A percentile compares a stretch with the other conserved stretches of the same genome.
phyloP scores from a whole-genome alignment of 2,888 invertebrate genomes.

The Xestoiulus laeticollis region DNA sequence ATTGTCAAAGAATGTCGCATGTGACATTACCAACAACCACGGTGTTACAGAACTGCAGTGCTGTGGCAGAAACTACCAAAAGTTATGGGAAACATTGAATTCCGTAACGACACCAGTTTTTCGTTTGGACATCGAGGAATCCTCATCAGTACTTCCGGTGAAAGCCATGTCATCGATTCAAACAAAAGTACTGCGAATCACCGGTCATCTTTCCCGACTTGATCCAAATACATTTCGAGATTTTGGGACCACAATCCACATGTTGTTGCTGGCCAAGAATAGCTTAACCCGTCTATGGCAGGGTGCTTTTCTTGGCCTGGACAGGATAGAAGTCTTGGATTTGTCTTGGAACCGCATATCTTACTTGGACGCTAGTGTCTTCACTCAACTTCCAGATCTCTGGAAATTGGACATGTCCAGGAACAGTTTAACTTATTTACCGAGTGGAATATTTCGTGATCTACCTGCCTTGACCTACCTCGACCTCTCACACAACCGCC shows the following conservation, averaged over 20 bases:
- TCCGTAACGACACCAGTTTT: conserved; percentile 46
- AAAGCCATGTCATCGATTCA: conserved; percentile 51
- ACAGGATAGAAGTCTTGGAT: conserved; percentile 68
- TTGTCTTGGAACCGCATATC: conserved; percentile 79
- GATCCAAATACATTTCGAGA: conserved; percentile 51
- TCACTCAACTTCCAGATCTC: conserved; percentile 70
- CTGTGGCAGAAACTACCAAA: conserved; percentile 54
- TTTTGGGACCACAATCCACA: conserved; percentile 53
- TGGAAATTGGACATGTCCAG: conserved; percentile 57
- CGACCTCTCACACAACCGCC: conserved; percentile 51
- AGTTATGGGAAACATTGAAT: conserved; percentile 51
- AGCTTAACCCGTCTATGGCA: conserved; percentile 47
- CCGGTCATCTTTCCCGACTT: conserved; percentile 53
- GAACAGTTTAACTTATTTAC: conserved; percentile 56
- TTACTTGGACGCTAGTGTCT: conserved; percentile 75
- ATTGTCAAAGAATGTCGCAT: not conserved
- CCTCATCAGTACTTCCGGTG: conserved; percentile 47
- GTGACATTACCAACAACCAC: not conserved
- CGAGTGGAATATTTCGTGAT: conserved; percentile 54
- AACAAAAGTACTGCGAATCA: conserved; percentile 54
- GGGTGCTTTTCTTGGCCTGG: conserved; percentile 75
- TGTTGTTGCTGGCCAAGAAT: conserved; percentile 53
- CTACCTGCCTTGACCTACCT: conserved; percentile 53
- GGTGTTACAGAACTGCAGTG: conserved; percentile 42
- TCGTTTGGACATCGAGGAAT: conserved; percentile 55